Percentiles rank a stretch among this genome's conserved stretches.
phyloP scores from a whole-genome alignment of 2,113 vertebrate species.

The Acrocephalus arundinaceus region DNA sequence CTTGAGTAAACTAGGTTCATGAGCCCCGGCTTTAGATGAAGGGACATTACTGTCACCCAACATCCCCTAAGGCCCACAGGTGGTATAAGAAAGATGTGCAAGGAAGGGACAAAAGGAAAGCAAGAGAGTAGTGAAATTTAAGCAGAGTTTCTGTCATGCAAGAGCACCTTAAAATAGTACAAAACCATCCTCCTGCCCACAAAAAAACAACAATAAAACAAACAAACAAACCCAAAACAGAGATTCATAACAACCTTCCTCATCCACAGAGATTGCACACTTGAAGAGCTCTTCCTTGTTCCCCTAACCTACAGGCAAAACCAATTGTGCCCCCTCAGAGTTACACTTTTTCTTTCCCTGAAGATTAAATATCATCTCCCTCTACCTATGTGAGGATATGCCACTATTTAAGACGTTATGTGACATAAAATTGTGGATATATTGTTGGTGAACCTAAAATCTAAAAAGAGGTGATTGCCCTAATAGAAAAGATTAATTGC shows the following conservation, averaged over 20 bases:
- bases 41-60: not conserved
- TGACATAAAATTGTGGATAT: not conserved
- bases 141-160: not conserved
- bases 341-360: not conserved
- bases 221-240: not conserved
- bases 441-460: not conserved
- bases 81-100: not conserved
- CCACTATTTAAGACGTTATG: not conserved
- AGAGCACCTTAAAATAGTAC: not conserved
- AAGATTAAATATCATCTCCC: not conserved
- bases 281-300: not conserved
- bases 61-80: not conserved
- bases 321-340: not conserved
- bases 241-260: not conserved
- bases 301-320: not conserved
- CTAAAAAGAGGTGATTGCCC: not conserved
- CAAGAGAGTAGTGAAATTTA: not conserved
- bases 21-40: not conserved
- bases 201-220: not conserved
- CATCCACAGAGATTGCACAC: not conserved
- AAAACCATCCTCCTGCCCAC: not conserved
- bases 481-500: not conserved
- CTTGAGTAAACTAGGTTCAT: not conserved
- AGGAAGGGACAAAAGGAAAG: not conserved
- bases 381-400: not conserved